Evolutionary conservation across 1,140 invertebrate genomes (phyloP), one percentile per base, ranked within the genome.

Genomic region (Euura lappo): DNA sequence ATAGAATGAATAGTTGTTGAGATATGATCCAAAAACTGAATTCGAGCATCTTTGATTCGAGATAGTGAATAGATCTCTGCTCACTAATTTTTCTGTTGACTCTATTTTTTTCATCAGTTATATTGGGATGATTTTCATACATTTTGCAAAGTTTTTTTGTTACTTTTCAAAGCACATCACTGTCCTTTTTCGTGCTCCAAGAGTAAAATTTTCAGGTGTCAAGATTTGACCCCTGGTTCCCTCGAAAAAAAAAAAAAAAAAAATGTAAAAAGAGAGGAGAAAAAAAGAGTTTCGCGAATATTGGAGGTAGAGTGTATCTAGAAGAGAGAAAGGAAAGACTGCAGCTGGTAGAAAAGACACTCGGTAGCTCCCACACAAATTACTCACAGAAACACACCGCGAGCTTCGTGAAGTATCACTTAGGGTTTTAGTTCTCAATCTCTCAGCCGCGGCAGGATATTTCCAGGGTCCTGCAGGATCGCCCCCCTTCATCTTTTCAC

Each of bases 341-440:
- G 60, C 13, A 65, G 44, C 65, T 64, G 69, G 13, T 4, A 44
- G 69, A 75, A 76, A 78, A 81, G 78, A 76, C 80, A 68, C 66
- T 80, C 70, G 76, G 66, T 67, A 45, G 67, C 76, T 83, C 81
- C 76, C 81, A 83, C 81, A 83, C 80, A 82, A 82, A 82, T 83
- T 83, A 83, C 77, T 73, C 46, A 69, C 72, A 75, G 76, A 76
- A 75, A 66, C 69, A 68, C 76, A 68, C 28, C 68, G 67, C 28
- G 28, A 28, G 28, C 72, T 76, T 77, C 74, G 75, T 80, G 70
- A 76, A 78, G 77, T 80, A 81, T 83, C 80, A 80, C 75, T 83
- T 78, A 78, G 74, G 74, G 76, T 79, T 28, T 80, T 76, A 76
- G 72, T 75, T 77, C 76, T 79, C 79, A 77, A 79, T 80, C 78